These are phyloP conservation scores for Atrina japonica DNA, from an alignment of 2,888 invertebrate genomes.

Conservation along the genomic window DNA sequence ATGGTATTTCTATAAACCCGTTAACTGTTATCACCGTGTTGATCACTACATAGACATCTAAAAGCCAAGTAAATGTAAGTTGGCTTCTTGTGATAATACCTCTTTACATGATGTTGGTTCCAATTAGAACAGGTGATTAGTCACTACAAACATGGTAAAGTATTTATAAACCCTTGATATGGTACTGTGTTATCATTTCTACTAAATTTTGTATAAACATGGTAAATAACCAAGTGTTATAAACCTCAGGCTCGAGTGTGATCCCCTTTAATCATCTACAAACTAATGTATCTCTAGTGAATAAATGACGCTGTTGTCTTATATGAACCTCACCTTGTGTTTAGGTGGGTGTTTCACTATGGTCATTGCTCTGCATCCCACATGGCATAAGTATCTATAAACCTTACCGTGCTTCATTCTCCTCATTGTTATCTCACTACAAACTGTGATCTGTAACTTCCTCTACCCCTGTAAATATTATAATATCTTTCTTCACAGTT, in stretches of 20 bases:
- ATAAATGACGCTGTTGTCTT: background rate
- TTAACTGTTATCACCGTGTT: background rate
- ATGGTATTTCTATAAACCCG: background rate
- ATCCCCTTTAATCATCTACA: background rate
- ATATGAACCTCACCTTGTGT: background rate
- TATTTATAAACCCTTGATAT: background rate
- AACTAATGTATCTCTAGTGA: background rate
- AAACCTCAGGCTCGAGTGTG: background rate
- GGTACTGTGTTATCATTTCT: background rate
- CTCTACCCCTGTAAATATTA: background rate
- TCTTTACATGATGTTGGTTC: constrained; percentile 4
- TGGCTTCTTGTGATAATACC: constrained; percentile 21
- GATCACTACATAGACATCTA: constrained; percentile 13
- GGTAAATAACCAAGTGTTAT: background rate
- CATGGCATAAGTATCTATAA: constrained; percentile 7
- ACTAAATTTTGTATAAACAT: background rate
- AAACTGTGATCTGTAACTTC: no score
- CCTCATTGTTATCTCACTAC: no score
- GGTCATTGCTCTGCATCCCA: constrained; percentile 3
- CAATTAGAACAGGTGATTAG: background rate
- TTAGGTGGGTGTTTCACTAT: background rate
- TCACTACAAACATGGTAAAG: background rate
- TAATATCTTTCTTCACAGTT: background rate
- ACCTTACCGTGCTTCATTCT: no score
- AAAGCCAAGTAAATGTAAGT: constrained; percentile 30